Evolutionary conservation across 2,797 vertebrate genomes (phyloP), one percentile per base, ranked within the genome.

Genomic region (Alosa sapidissima): DNA sequence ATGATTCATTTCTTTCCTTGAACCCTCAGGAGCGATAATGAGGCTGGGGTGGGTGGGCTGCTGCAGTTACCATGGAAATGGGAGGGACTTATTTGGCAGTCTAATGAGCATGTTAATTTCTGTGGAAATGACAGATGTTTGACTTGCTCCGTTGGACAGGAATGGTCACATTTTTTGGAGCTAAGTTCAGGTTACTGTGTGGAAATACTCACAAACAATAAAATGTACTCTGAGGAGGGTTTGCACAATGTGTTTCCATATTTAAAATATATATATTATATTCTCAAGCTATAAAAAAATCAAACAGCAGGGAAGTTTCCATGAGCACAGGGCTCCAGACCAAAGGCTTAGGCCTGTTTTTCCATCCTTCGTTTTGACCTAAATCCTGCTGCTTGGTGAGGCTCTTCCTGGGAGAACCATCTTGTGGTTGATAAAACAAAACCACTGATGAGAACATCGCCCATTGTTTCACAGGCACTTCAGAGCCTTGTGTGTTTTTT

Each of bases 231-330:
- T 72, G 41, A 47, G 16, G 5, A 21, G 16, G 19, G 11, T 78
- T 45, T 47, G 41, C 41, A 78, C 45, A 78, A 78, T 47, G 41
- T 78, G 14, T 78, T 45, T 45, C 5, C 19, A 47, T 78, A 21
- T 78, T 72, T 14, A 78, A 78, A 21, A 75, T 41, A 75, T 58
- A 58, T 58, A 55, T 55, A 55, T 21, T 19, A 1, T 62, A 24
- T 62, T 62, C 72, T 47, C 13, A 78, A 19, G 72, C 72, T 47
- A 78, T 78, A 78, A 78, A 78, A 41, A 41, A 78, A 16, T 47
- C 8, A 62, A 62, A 78, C 72, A 45, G 41, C 16, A 78, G 72
- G 36, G 8, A 19, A 47, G 36, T 78, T 78, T 78, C 72, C 72
- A 78, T 78, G 36, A 78, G 41, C 72, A 78, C 45, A 55, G 7